Conservation (phyloP, 2,888 invertebrate genomes). For the Cenopis cana region DNA sequence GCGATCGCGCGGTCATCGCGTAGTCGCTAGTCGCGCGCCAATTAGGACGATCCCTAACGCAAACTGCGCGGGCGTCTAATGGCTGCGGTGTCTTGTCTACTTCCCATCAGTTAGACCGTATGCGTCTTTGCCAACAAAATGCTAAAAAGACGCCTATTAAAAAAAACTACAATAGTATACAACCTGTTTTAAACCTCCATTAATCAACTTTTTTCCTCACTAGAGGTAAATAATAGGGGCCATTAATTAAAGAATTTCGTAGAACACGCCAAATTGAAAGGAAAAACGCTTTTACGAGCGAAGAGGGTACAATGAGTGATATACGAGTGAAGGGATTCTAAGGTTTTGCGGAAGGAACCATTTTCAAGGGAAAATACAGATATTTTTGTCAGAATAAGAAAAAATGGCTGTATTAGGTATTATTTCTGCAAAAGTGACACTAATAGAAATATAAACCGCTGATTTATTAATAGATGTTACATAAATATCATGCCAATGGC, state of each 20-base stretch:
- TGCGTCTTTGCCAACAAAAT: no score
- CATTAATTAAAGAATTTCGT: conserved; percentile 45
- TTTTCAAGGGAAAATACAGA: conserved; percentile 7
- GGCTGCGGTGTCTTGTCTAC: no score
- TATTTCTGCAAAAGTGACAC: neutral
- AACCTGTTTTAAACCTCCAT: conserved; percentile 25
- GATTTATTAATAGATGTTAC: no score
- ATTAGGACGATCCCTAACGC: no score
- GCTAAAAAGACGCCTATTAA: no score
- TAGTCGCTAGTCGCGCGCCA: no score
- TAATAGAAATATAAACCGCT: neutral
- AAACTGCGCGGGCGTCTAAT: no score
- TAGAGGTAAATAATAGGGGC: conserved; percentile 44
- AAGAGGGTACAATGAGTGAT: conserved; percentile 40
- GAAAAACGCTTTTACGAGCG: conserved; percentile 44
- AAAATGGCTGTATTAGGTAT: neutral
- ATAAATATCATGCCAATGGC: no score
- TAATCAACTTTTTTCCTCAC: conserved; percentile 39
- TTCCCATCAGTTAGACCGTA: no score
- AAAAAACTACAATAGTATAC: neutral
- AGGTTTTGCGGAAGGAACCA: neutral
- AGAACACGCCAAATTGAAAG: conserved; percentile 46
- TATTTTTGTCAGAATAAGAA: neutral
- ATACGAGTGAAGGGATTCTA: conserved; percentile 15
- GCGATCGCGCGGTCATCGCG: no score